Evolutionary conservation across 2,888 invertebrate genomes (phyloP).

Genomic region (Peribatodes rhomboidaria): DNA sequence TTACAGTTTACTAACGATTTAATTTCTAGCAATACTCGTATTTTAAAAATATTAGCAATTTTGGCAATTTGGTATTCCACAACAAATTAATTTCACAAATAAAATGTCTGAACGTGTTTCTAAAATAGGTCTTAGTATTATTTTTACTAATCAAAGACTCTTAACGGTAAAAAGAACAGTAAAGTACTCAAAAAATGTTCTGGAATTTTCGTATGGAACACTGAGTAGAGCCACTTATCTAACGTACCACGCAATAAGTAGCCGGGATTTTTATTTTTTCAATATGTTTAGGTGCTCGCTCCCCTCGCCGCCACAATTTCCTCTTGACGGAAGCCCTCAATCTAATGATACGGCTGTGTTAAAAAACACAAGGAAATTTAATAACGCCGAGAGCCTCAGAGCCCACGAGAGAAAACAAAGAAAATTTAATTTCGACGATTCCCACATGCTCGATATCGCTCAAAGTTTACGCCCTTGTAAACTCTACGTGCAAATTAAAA

Average conservation of each 20-base stretch:
- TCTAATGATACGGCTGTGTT: constrained; percentile 87
- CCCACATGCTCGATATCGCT: constrained; percentile 85
- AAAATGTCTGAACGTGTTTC: too few relatives aligned
- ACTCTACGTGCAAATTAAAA: constrained; percentile 70
- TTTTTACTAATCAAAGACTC: background rate
- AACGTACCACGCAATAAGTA: constrained; percentile 68
- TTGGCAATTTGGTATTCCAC: too few relatives aligned
- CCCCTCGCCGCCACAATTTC: constrained; percentile 85
- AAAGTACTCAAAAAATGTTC: background rate
- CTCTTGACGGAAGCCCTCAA: constrained; percentile 87
- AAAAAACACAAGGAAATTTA: constrained; percentile 87
- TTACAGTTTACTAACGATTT: too few relatives aligned
- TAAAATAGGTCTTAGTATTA: too few relatives aligned
- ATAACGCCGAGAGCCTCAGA: constrained; percentile 81
- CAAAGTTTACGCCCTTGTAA: constrained; percentile 72
- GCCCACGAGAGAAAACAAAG: constrained; percentile 81
- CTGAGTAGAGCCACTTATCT: constrained; percentile 65
- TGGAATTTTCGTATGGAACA: background rate
- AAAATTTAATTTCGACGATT: constrained; percentile 86
- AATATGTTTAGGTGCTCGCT: constrained; percentile 84
- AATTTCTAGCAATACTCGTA: too few relatives aligned
- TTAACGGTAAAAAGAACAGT: background rate
- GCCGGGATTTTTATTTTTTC: constrained; percentile 85
- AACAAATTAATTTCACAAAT: too few relatives aligned
- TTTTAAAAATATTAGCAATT: too few relatives aligned